phyloP scores from a whole-genome alignment of 2,113 vertebrate genomes.

The Nanorana parkeri region DNA sequence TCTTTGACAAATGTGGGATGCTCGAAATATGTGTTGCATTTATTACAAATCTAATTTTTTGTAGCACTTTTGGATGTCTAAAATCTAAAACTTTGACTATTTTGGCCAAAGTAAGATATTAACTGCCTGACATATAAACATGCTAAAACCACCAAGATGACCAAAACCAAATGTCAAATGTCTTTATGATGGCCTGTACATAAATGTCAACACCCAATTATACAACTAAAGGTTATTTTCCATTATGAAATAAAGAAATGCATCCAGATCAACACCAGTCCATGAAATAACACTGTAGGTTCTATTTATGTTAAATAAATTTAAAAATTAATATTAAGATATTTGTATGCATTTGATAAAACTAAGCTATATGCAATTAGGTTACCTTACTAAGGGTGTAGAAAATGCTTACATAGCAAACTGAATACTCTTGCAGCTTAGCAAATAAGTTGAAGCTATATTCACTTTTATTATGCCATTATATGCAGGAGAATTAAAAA shows the following conservation, averaged over 20 bases:
- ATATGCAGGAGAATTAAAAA: too few species aligned
- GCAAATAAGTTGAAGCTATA: too few species aligned
- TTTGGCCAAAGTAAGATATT: neutral
- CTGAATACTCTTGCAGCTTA: too few species aligned
- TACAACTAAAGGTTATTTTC: slow-evolving; percentile 44
- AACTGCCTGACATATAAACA: slow-evolving; percentile 9
- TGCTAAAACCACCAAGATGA: slow-evolving; percentile 50
- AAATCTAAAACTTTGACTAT: neutral
- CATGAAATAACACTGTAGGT: neutral
- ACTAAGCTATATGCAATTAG: too few species aligned
- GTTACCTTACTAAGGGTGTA: too few species aligned
- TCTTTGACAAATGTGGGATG: too few species aligned
- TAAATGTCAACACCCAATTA: slow-evolving; percentile 56
- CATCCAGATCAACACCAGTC: slow-evolving; percentile 42
- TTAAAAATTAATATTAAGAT: neutral
- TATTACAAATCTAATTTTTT: too few species aligned
- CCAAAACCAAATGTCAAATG: slow-evolving; percentile 60
- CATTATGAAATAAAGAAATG: slow-evolving; percentile 49
- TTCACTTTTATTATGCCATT: too few species aligned
- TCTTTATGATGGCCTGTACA: slow-evolving; percentile 57
- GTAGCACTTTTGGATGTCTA: neutral
- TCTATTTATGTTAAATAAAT: neutral
- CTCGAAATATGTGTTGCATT: too few species aligned
- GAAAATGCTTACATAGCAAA: too few species aligned
- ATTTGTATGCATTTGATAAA: too few species aligned